phyloP scores from a whole-genome alignment of 1,140 invertebrate genomes.

The Anastrepha obliqua region DNA sequence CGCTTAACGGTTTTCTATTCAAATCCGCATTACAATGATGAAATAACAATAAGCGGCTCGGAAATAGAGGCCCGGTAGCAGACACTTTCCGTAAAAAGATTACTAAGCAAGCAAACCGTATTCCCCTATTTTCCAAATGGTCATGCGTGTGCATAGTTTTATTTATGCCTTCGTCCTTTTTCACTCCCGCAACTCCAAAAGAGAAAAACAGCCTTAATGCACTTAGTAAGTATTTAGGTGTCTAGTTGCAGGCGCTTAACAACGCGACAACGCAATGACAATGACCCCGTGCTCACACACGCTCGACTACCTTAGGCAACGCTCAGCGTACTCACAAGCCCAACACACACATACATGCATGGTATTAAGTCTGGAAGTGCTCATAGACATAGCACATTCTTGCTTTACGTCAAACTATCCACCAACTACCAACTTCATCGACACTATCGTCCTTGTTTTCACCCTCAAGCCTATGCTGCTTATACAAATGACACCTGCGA shows the following conservation, averaged over 20 bases:
- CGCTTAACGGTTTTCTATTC: background rate
- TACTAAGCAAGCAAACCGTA: background rate
- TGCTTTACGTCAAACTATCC: background rate
- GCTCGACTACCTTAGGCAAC: background rate
- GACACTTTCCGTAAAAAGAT: background rate
- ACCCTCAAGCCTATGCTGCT: background rate
- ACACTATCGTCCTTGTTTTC: slow-evolving; percentile 3
- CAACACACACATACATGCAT: background rate
- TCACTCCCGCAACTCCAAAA: background rate
- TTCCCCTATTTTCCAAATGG: too few relatives aligned
- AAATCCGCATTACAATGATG: background rate
- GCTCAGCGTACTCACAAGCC: background rate
- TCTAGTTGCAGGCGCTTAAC: background rate
- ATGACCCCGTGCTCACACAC: slow-evolving; percentile 35
- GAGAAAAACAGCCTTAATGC: background rate
- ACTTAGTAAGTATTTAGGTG: slow-evolving; percentile 1
- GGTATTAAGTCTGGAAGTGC: background rate
- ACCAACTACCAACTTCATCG: too few relatives aligned
- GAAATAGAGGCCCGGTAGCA: background rate
- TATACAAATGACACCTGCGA: slow-evolving; percentile 45
- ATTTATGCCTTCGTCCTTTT: too few relatives aligned
- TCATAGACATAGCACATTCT: background rate
- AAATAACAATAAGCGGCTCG: slow-evolving; percentile 16
- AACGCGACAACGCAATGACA: slow-evolving; percentile 5
- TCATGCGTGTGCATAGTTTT: too few relatives aligned